Evolutionary conservation across 2,888 invertebrate species (phyloP).

Genomic region (Harpalus rubripes): DNA sequence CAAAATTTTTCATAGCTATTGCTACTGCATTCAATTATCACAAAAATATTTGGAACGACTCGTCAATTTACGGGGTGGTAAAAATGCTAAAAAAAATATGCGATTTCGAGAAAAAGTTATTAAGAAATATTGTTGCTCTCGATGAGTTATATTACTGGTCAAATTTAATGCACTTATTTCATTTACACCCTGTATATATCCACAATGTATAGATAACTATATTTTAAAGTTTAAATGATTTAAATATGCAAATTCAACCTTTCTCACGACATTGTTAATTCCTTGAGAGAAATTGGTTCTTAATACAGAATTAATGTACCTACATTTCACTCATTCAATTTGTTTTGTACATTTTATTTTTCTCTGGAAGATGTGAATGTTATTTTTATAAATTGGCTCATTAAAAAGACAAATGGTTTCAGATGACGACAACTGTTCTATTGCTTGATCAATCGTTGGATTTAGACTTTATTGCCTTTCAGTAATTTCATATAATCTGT

Average conservation of each 20-base stretch:
- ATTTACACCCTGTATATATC: too few species aligned
- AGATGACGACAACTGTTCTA: background rate
- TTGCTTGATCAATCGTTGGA: slow-evolving; percentile 11
- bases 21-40: too few species aligned
- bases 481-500: background rate
- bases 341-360: slow-evolving; percentile 4
- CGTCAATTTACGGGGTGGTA: too few species aligned
- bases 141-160: too few species aligned
- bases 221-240: slow-evolving; percentile 24
- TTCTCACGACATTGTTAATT: slow-evolving; percentile 1
- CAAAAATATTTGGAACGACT: too few species aligned
- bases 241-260: slow-evolving; percentile 19
- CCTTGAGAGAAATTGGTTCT: slow-evolving; percentile 16
- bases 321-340: background rate
- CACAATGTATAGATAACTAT: background rate
- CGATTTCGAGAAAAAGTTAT: too few species aligned
- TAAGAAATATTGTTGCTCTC: too few species aligned
- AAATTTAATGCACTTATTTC: too few species aligned
- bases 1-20: too few species aligned
- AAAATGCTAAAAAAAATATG: too few species aligned
- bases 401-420: slow-evolving; percentile 36
- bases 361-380: background rate
- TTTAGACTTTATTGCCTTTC: slow-evolving; percentile 3
- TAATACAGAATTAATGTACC: background rate
- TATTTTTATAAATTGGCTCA: slow-evolving; percentile 18